phyloP scores from a whole-genome alignment of 2,113 vertebrate species.

The Sorex fumeus region DNA sequence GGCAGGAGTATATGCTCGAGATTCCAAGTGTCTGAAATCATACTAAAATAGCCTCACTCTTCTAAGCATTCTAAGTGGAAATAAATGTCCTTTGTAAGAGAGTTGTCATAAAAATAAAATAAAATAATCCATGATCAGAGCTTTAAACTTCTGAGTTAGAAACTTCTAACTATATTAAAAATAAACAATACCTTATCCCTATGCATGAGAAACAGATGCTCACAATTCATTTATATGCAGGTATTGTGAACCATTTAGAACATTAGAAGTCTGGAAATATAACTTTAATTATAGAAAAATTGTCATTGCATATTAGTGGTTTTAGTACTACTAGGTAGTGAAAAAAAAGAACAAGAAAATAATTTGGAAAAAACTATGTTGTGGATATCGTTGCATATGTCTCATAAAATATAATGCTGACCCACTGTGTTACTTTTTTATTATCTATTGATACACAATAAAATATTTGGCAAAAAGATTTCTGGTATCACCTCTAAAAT shows the following conservation, averaged over 20 bases:
- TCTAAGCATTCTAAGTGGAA: slow-evolving; percentile 12
- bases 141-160: background rate
- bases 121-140: background rate
- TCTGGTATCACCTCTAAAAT: background rate
- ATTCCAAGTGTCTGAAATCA: background rate
- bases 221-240: background rate
- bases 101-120: background rate
- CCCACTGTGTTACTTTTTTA: too few species aligned
- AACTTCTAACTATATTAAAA: background rate
- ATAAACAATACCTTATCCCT: background rate
- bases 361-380: background rate
- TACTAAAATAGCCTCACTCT: background rate
- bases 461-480: background rate
- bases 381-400: background rate
- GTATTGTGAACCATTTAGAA: background rate
- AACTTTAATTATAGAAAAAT: slow-evolving; percentile 18
- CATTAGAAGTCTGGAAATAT: background rate
- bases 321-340: background rate
- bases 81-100: background rate
- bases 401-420: background rate
- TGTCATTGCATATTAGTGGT: background rate
- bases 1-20: background rate
- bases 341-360: background rate
- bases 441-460: background rate
- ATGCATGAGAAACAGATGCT: background rate